These are phyloP conservation scores for Drosophila borborema DNA, from an alignment of 2,888 invertebrate genomes.

Conservation along the genomic window DNA sequence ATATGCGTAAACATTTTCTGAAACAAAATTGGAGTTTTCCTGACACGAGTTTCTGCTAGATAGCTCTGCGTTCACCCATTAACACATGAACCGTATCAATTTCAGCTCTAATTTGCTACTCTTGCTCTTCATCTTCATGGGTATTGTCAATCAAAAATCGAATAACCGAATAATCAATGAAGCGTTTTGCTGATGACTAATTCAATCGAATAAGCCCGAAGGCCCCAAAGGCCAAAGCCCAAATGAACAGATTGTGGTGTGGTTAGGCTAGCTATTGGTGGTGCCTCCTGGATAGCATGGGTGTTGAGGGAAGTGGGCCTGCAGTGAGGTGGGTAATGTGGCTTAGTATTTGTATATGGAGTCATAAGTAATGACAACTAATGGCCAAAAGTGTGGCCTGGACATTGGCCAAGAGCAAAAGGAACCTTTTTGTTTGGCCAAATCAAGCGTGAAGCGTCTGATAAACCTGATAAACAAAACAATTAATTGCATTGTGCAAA, in stretches of 20 bases:
- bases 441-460: slow-evolving; percentile 78
- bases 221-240: not conserved
- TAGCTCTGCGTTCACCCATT: not conserved
- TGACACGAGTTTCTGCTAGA: not conserved
- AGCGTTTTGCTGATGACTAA: slow-evolving; percentile 43
- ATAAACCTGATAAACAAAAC: slow-evolving; percentile 78
- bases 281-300: too few relatives aligned
- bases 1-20: not conserved
- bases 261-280: not conserved
- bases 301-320: not conserved
- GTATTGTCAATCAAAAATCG: slow-evolving; percentile 9
- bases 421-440: slow-evolving; percentile 54
- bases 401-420: slow-evolving; percentile 11
- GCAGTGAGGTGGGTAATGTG: too few relatives aligned
- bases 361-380: slow-evolving; percentile 58
- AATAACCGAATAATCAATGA: slow-evolving; percentile 40
- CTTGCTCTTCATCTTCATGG: not conserved
- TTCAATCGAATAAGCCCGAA: slow-evolving; percentile 37
- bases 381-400: slow-evolving; percentile 36
- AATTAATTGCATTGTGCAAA: slow-evolving; percentile 74
- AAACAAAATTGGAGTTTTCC: not conserved
- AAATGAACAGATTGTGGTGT: not conserved
- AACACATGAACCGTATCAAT: not conserved
- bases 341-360: slow-evolving; percentile 7
- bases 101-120: not conserved